These are phyloP conservation scores for Pogonomyrmex californicus DNA, from an alignment of 1,140 invertebrate species.

Conservation along the genomic window DNA sequence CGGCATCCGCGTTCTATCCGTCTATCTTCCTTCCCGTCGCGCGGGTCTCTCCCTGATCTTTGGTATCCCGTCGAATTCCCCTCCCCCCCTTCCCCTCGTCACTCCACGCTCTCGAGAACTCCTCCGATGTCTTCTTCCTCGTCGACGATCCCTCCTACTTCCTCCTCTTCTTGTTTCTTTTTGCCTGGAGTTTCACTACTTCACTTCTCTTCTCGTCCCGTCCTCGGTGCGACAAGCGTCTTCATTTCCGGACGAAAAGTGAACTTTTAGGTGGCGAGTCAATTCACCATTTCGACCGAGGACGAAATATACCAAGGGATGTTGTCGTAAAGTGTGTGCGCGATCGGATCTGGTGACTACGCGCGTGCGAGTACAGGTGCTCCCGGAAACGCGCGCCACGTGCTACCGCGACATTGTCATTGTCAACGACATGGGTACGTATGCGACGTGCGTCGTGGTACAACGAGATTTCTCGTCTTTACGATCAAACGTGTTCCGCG, in stretches of 20 bases:
- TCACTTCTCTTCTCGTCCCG: not conserved
- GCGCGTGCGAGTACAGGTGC: slow-evolving; percentile 65
- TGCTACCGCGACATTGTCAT: slow-evolving; percentile 47
- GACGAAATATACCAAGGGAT: not conserved
- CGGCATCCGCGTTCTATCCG: slow-evolving; percentile 67
- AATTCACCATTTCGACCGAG: not conserved
- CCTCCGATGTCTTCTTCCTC: not conserved
- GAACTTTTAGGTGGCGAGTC: slow-evolving; percentile 36
- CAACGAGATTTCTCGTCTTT: slow-evolving; percentile 17
- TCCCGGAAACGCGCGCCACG: slow-evolving; percentile 57
- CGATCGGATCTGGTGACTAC: slow-evolving; percentile 13
- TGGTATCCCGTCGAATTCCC: slow-evolving; percentile 15
- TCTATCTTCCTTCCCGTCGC: slow-evolving; percentile 15
- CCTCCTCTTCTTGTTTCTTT: not conserved
- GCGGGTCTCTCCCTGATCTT: slow-evolving; percentile 7
- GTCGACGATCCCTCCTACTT: not conserved
- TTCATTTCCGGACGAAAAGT: slow-evolving; percentile 64
- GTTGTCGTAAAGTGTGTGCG: slow-evolving; percentile 52
- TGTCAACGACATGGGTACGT: slow-evolving; percentile 23
- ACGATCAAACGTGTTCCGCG: slow-evolving; percentile 1
- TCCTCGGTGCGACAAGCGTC: slow-evolving; percentile 20
- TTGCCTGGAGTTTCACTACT: not conserved
- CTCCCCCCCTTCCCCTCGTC: not conserved
- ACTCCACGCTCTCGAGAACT: not conserved
- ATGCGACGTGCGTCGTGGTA: slow-evolving; percentile 37